Conservation (phyloP, 2,888 invertebrate species). For the Orthonychiurus folsomi region DNA sequence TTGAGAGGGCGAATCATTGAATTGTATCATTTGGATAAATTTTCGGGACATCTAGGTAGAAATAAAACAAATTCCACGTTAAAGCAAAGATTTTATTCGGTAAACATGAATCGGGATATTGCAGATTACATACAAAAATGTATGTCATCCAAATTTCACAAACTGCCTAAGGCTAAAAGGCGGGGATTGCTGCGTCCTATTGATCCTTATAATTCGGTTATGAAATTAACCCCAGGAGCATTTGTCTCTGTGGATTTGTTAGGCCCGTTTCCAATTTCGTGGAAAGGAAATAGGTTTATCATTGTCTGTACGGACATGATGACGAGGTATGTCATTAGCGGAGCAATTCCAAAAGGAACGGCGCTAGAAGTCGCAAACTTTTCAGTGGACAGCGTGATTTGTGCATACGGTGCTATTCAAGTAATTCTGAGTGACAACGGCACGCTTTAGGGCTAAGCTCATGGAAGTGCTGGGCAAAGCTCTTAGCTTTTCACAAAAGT, state of each 20-base stretch:
- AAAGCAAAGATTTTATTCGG: constrained; percentile 11
- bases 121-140: constrained; percentile 10
- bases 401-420: neutral
- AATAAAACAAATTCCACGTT: constrained; percentile 9
- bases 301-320: constrained; percentile 26
- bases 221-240: constrained; percentile 8
- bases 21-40: neutral
- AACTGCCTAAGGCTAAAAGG: constrained; percentile 1
- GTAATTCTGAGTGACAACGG: constrained; percentile 3
- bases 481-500: constrained; percentile 21
- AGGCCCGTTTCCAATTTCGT: constrained; percentile 24
- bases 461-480: constrained; percentile 2
- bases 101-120: constrained; percentile 11
- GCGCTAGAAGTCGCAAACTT: neutral
- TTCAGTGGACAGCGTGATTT: constrained; percentile 2
- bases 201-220: constrained; percentile 9
- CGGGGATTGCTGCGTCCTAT: constrained; percentile 17
- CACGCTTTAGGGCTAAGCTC: neutral
- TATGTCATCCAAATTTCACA: constrained; percentile 14
- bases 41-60: constrained; percentile 13
- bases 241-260: constrained; percentile 22
- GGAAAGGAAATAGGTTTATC: constrained; percentile 21
- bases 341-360: constrained; percentile 12
- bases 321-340: constrained; percentile 21
- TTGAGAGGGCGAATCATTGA: neutral